Percentiles rank a stretch among this genome's conserved stretches.
Evolutionary conservation across 2,113 vertebrate species (phyloP).

Genomic region (Shinisaurus crocodilurus): DNA sequence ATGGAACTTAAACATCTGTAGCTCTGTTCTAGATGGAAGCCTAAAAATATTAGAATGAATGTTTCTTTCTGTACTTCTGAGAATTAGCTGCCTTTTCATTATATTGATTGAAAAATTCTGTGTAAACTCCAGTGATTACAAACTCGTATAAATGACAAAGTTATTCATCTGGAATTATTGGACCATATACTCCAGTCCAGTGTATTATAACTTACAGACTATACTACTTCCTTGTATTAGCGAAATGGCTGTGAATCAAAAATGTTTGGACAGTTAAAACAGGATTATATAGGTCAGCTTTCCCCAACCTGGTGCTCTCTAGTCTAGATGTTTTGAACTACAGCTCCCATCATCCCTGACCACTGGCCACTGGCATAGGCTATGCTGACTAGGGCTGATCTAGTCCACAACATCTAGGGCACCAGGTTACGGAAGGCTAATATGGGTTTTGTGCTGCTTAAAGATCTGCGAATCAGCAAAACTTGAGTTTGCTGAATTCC

Average conservation of each 20-base stretch:
- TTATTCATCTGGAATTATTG: slow-evolving; percentile 19
- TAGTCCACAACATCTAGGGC: too few relatives aligned
- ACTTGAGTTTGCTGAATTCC: too few relatives aligned
- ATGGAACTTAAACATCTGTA: neutral
- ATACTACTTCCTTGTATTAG: neutral
- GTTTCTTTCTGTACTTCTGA: neutral
- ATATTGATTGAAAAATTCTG: neutral
- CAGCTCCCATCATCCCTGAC: too few relatives aligned
- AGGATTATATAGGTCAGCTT: neutral
- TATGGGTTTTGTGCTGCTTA: too few relatives aligned
- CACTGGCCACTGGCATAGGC: too few relatives aligned
- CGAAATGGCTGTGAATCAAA: neutral
- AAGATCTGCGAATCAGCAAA: too few relatives aligned
- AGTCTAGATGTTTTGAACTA: too few relatives aligned
- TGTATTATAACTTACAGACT: neutral
- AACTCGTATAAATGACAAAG: neutral
- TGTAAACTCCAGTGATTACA: neutral
- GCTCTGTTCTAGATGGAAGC: neutral
- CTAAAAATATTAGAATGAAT: neutral
- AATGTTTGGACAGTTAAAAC: neutral
- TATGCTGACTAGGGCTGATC: too few relatives aligned
- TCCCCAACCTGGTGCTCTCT: too few relatives aligned
- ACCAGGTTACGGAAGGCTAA: too few relatives aligned
- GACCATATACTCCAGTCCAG: neutral
- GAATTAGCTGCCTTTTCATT: neutral